Base-by-base conservation (phyloP, 2,888 invertebrate species). In the Mesorhabditis sp. region DNA sequence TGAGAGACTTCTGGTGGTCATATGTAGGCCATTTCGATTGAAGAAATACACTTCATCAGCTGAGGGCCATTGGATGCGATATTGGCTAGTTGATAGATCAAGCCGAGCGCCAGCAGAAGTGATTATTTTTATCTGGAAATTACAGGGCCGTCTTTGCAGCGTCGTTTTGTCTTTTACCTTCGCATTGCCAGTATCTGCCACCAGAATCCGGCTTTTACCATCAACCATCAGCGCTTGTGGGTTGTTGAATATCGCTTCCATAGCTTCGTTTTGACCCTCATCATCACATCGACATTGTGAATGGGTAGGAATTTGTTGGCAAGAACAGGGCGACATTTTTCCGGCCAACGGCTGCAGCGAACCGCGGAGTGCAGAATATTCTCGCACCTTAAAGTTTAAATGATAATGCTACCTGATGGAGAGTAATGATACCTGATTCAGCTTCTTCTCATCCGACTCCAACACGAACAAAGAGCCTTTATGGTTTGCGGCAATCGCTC, bases 141-240 rank as follows among this genome's bases (percentile, higher is more conserved):
- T 50, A 13, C 10, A 13, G 58, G n/a, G 7, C 2, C 28, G 28
- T 2, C 28, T 28, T 50, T 13, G n/a, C 7, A 50, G 58, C n/a
- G 7, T 10, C 7, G 58, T 50, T 13, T 50, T 13, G 58, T 13
- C 58, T 50, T 72, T 76, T 50, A 77, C 70, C 61, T 76, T 74
- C 2, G 74, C 72, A 45, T 76, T 74, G 5, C 70, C 75, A 43
- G 74, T 93, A 89, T 98, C 97, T 61, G 95, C 94, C 67, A 97
- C 92, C 87, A 95, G 93, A 65, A 97, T 89, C 70, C 94, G 92
- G n/a, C 95, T 95, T 86, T 95, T 94, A 50, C 95, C 94, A 45
- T 95, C 93, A 61, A 96, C 94, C 10, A 94, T 92, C 62, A 97
- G 89, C 10, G 95, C 86, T 2, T 86, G 86, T 5, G 87, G 87